Base-by-base conservation (phyloP, 2,888 invertebrate species). In the Eupsilia transversa region DNA sequence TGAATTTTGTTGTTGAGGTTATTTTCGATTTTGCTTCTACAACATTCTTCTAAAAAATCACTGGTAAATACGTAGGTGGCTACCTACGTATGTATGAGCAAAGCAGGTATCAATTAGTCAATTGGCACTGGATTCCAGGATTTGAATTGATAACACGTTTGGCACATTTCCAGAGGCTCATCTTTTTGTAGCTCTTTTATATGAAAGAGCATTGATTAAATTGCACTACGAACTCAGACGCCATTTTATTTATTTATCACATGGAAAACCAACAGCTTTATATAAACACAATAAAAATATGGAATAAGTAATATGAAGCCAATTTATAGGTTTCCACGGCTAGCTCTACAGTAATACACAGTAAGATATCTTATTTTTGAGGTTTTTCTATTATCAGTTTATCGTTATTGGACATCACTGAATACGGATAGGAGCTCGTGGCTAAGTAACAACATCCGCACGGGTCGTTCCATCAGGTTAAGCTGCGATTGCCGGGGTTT, bases 71-170 rank as follows among this genome's bases (percentile, higher is more conserved):
- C 17, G 12, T 38, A 38, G 14, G 17, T n/a, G 10, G 20, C 20
- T 17, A 38, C n/a, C 1, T 56, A 20, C 20, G 23, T 61, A 20
- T 27, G 23, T 61, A 14, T 17, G 6, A 17, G 5, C 4, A 12
- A 46, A 56, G 10, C 14, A 72, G 35, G 59, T 72, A 76, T 80
- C 59, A 73, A 61, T 76, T 80, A 74, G 33, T 9, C 33, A 56
- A 74, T 56, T 61, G 74, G 81, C 74, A 56, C 7, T 14, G 23
- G 27, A 23, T 61, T 46, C 9, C 33, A 80, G 74, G 3, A 54
- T n/a, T n/a, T n/a, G n/a, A 76, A 73, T 41, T 56, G 46, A 80
- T 61, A 49, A 52, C 20, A 54, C 17, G 7, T 38, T 80, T 72
- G 80, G 75, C 52, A 54, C 1, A 0, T 30, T 46, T 54, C 74